Conservation (phyloP, 2,113 vertebrate genomes). For the Colaptes auratus region DNA sequence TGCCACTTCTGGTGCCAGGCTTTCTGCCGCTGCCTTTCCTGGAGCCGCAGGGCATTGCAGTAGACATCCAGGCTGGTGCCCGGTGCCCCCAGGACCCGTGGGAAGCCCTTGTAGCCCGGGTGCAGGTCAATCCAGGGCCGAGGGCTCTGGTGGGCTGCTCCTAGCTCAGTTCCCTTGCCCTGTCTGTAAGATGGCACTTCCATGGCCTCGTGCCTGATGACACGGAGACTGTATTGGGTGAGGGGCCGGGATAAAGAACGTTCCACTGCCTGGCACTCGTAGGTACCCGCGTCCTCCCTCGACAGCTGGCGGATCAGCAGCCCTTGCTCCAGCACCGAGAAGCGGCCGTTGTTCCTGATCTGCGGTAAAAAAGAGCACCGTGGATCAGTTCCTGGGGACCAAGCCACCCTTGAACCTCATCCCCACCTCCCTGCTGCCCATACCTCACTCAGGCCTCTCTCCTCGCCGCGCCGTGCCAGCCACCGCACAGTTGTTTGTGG, state of each 20-base stretch:
- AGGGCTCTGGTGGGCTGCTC: background rate
- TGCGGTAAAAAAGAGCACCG: background rate
- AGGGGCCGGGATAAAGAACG: slow-evolving; percentile 76
- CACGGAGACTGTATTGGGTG: slow-evolving; percentile 73
- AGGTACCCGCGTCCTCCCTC: slow-evolving; percentile 71
- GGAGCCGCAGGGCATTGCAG: slow-evolving; percentile 83
- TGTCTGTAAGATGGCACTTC: background rate
- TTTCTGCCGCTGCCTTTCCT: slow-evolving; percentile 81
- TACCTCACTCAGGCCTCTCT: slow-evolving; percentile 65
- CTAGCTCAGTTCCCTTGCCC: slow-evolving; percentile 33
- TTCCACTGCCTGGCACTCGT: slow-evolving; percentile 78
- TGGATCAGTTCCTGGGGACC: fast-evolving
- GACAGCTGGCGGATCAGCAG: slow-evolving; percentile 80
- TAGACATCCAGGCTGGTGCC: slow-evolving; percentile 77
- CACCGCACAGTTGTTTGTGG: slow-evolving; percentile 75
- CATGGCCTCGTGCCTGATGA: slow-evolving; percentile 73
- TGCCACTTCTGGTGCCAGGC: slow-evolving; percentile 80
- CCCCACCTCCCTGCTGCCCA: fast-evolving
- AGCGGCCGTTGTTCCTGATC: slow-evolving; percentile 54
- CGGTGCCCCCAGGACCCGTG: slow-evolving; percentile 62
- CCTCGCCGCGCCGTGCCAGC: slow-evolving; percentile 58
- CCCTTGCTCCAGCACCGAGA: slow-evolving; percentile 76
- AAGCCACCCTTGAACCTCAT: fast-evolving
- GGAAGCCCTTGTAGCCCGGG: slow-evolving; percentile 76
- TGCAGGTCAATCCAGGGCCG: background rate